Evolutionary conservation across 1,140 invertebrate species (phyloP), one percentile per base, ranked within the genome.

Genomic region (Microplitis demolitor): DNA sequence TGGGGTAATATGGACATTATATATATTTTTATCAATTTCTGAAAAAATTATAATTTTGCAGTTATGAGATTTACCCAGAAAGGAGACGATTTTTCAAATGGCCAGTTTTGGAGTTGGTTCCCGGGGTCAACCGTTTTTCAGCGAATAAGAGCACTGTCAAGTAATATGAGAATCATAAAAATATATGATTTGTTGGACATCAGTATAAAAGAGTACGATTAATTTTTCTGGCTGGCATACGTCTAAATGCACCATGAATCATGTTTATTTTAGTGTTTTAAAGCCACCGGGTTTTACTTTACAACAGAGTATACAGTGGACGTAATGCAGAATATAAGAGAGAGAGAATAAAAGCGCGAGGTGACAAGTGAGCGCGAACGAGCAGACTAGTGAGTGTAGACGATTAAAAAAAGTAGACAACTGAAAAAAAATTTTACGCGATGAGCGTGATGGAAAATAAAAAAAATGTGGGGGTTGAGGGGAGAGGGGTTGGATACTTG

Each of bases 231-330:
- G 24, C 24, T 24, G 24, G 24, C 24, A 24, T 24, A 24, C 24
- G 24, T 24, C 24, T 24, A 24, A 24, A 24, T 24, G 24, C 24
- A 24, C 67, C 74, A 72, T 77, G 78, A 78, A 79, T 78, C 79
- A 80, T 80, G 79, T 82, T 80, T 82, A 82, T 82, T 82, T 80
- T 82, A 78, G 75, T 73, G 77, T 80, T 82, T 79, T 74, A 62
- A 73, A 45, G 39, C 39, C 11, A 45, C 39, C 39, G 39, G 39
- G 39, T 6, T 45, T 45, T 45, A 45, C 39, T 45, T 45, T 45
- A 45, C 39, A 72, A 51, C 33, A 16, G 37, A 50, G 61, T 53
- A 61, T 54, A 39, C 31, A 24, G 56, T 51, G 63, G 33, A 34
- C 66, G 50, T 56, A 68, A n/a, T n/a, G 67, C 56, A 39, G 53